phyloP scores from a whole-genome alignment of 2,888 invertebrate genomes.

The Quadroppia sp. region DNA sequence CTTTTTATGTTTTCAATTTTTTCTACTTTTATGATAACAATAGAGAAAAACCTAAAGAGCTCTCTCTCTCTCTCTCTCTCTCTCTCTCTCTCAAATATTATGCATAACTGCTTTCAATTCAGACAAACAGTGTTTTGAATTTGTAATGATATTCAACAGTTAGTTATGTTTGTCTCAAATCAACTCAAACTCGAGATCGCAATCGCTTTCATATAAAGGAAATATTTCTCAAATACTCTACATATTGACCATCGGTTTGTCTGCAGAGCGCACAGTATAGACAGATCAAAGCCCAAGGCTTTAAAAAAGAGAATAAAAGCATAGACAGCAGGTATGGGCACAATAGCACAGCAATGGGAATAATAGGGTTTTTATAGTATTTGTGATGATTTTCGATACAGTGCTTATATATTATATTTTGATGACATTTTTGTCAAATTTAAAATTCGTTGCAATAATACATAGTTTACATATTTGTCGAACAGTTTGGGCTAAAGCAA shows the following conservation, averaged over 20 bases:
- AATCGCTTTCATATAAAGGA: not conserved
- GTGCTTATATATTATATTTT: slow-evolving; percentile 19
- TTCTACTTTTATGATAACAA: slow-evolving; percentile 14
- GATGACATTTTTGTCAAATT: not conserved
- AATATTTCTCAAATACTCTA: not conserved
- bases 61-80: slow-evolving; percentile 2
- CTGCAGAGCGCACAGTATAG: not conserved
- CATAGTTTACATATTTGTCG: slow-evolving; percentile 37
- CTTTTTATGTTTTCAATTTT: slow-evolving; percentile 9
- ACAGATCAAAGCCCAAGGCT: not conserved
- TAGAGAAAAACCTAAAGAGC: slow-evolving; percentile 15
- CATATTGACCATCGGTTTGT: not conserved
- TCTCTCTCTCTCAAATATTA: slow-evolving; percentile 12
- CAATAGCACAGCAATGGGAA: not conserved
- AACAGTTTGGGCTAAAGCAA: not conserved
- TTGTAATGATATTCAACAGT: slow-evolving; percentile 37
- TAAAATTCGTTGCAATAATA: slow-evolving; percentile 19
- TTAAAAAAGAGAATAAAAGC: no score
- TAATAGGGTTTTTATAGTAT: slow-evolving; percentile 11
- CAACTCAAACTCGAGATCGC: not conserved
- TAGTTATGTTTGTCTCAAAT: not conserved
- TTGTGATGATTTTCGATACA: not conserved
- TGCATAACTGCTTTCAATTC: slow-evolving; percentile 30
- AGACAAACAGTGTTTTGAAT: slow-evolving; percentile 23
- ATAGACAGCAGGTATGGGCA: not conserved